A percentile compares a stretch with the other conserved stretches of the same genome.
Evolutionary conservation across 2,797 vertebrate species (phyloP).

Genomic region (Sebastes ruberrimus): DNA sequence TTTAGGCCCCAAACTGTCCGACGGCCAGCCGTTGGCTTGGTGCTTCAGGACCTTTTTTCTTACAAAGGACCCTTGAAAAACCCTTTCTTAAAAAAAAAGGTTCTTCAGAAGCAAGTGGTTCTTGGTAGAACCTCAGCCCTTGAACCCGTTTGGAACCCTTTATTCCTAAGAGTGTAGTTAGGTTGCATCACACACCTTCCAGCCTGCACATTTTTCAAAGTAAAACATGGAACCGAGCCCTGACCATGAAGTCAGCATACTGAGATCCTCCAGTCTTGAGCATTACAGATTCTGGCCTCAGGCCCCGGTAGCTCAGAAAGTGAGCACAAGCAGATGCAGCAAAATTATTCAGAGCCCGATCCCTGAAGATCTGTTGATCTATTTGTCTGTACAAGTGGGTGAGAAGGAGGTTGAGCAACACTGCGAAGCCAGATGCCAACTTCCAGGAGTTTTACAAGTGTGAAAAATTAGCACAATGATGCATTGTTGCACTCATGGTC

Average conservation of each 20-base stretch:
- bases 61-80: no score
- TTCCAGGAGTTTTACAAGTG: slow-evolving; percentile 52
- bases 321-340: slow-evolving; percentile 56
- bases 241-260: not conserved
- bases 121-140: no score
- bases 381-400: not conserved
- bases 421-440: slow-evolving; percentile 40
- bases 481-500: slow-evolving; percentile 40
- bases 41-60: rapidly evolving
- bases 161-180: not conserved
- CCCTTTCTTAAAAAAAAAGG: no score
- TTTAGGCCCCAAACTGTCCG: no score
- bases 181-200: slow-evolving; percentile 13
- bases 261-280: not conserved
- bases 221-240: not conserved
- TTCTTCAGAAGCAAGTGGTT: no score
- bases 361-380: slow-evolving; percentile 32
- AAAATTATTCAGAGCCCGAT: slow-evolving; percentile 32
- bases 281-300: slow-evolving; percentile 15
- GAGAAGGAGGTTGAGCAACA: slow-evolving; percentile 25
- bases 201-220: not conserved
- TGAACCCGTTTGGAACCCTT: rapidly evolving
- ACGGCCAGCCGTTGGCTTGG: no score
- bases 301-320: slow-evolving; percentile 10
- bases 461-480: slow-evolving; percentile 52